Evolutionary conservation across 2,797 vertebrate genomes (phyloP).

Genomic region (Psittacula echo): DNA sequence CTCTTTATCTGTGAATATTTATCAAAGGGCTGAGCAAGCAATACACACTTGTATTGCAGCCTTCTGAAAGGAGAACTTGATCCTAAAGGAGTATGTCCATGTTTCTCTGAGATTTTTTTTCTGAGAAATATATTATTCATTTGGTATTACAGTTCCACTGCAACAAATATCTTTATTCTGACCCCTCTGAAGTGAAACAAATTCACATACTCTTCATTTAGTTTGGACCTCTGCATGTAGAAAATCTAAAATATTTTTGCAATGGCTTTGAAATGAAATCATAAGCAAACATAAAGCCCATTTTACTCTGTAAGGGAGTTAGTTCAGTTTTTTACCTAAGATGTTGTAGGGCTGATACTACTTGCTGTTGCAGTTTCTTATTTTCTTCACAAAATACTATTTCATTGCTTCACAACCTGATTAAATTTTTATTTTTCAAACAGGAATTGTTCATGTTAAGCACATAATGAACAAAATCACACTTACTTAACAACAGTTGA

Average conservation of each 20-base stretch:
- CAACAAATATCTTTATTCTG: background rate
- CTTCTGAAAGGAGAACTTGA: background rate
- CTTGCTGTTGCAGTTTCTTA: background rate
- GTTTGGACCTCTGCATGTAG: background rate
- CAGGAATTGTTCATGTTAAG: background rate
- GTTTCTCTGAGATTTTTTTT: background rate
- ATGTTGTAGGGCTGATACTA: fast-evolving
- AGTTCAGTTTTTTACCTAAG: background rate
- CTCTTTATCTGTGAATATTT: background rate
- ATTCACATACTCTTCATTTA: background rate
- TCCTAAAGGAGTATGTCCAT: background rate
- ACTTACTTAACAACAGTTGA: background rate
- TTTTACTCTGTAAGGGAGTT: background rate
- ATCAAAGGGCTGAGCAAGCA: background rate
- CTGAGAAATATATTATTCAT: background rate
- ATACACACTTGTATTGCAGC: background rate
- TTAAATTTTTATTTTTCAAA: background rate
- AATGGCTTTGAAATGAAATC: background rate
- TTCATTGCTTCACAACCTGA: background rate
- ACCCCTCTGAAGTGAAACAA: background rate
- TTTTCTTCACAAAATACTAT: background rate
- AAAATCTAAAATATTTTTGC: background rate
- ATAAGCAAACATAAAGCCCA: background rate
- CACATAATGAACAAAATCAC: background rate
- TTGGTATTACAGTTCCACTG: background rate